A percentile compares a stretch with the other conserved stretches of the same genome.
Conservation (phyloP, 2,113 vertebrate genomes). For the Apteryx mantelli region DNA sequence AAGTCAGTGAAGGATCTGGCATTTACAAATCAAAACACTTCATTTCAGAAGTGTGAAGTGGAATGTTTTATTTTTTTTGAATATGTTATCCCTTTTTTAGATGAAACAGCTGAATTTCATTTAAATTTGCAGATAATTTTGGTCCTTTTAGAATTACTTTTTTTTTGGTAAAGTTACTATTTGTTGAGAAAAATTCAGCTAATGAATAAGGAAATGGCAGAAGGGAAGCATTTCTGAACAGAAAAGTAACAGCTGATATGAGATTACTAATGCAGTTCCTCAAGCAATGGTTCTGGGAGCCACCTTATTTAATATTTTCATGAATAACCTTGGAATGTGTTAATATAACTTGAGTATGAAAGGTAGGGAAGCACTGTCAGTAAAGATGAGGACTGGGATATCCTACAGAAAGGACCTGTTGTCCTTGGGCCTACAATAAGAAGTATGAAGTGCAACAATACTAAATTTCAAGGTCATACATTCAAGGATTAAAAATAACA, state of each 20-base stretch:
- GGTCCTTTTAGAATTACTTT: background rate
- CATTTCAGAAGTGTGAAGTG: background rate
- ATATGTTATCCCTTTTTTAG: background rate
- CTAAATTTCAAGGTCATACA: background rate
- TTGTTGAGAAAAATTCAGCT: background rate
- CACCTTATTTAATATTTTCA: background rate
- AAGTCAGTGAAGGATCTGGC: conserved; percentile 26
- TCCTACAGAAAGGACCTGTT: background rate
- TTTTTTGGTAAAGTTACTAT: background rate
- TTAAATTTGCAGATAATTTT: conserved; percentile 14
- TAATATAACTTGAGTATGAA: background rate
- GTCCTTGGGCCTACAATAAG: background rate
- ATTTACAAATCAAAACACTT: conserved; percentile 48
- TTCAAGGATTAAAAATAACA: background rate
- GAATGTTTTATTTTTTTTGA: background rate
- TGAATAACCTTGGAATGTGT: background rate
- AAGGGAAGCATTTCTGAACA: conserved; percentile 4
- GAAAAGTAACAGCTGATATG: background rate
- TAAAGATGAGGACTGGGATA: background rate
- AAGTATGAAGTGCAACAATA: background rate
- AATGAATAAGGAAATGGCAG: background rate
- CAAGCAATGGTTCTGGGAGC: background rate
- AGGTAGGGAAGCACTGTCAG: background rate
- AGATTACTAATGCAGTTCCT: background rate
- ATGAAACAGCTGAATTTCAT: background rate